These are phyloP conservation scores for Ailurus styani DNA, from an alignment of 2,113 vertebrate genomes.

Conservation along the genomic window DNA sequence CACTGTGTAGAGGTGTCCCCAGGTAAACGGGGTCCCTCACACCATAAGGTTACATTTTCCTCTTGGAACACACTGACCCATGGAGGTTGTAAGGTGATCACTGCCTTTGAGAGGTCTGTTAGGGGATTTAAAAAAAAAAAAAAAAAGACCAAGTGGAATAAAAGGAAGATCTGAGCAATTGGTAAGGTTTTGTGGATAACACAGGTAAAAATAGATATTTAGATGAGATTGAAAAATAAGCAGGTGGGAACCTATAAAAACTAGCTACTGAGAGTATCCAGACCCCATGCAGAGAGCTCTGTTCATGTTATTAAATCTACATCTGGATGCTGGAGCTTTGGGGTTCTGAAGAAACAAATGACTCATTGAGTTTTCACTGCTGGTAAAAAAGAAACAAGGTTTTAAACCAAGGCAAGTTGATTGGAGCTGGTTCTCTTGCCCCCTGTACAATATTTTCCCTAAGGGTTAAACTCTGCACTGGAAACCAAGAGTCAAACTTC, in stretches of 20 bases:
- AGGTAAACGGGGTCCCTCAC: neutral
- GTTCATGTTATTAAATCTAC: neutral
- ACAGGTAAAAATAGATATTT: neutral
- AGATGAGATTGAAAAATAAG: neutral
- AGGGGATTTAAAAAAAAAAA: neutral
- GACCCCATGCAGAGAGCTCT: neutral
- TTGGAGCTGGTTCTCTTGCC: neutral
- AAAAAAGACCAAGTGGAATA: neutral
- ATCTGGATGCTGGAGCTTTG: neutral
- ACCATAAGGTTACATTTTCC: slow-evolving; percentile 13
- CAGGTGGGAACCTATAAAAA: neutral
- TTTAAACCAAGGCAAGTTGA: neutral
- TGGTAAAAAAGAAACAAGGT: neutral
- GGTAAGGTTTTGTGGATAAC: neutral
- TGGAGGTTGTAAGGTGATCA: slow-evolving; percentile 51
- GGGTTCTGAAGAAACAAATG: neutral
- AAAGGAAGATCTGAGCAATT: neutral
- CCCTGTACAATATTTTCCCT: neutral
- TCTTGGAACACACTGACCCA: slow-evolving; percentile 44
- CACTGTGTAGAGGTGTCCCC: neutral
- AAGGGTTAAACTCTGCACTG: neutral
- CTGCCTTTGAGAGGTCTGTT: slow-evolving; percentile 13
- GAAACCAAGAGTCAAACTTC: neutral
- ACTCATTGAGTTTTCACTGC: neutral
- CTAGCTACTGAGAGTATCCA: neutral